Evolutionary conservation across 2,113 vertebrate genomes (phyloP).

Genomic region (Zapornia atra): DNA sequence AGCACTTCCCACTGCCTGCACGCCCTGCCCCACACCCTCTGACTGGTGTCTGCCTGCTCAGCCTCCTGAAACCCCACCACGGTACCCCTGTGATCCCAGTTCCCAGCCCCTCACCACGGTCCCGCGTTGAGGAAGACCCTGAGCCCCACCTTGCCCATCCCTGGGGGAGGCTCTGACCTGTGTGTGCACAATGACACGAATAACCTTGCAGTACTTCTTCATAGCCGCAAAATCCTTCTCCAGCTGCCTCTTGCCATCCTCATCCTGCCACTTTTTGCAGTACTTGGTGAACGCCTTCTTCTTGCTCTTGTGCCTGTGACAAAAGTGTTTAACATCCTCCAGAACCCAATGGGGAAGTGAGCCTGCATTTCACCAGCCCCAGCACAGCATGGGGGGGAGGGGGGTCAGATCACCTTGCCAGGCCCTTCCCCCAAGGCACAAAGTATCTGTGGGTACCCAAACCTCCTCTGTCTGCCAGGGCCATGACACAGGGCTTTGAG

Average conservation of each 20-base stretch:
- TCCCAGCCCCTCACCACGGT: background rate
- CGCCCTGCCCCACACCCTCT: background rate
- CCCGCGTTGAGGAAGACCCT: background rate
- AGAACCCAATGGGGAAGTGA: background rate
- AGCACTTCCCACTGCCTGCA: background rate
- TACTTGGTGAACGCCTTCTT: slow-evolving; percentile 85
- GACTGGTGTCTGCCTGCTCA: rapidly evolving
- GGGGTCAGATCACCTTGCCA: background rate
- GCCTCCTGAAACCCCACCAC: background rate
- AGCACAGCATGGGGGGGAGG: rapidly evolving
- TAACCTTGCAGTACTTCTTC: slow-evolving; percentile 85
- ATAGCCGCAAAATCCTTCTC: slow-evolving; percentile 81
- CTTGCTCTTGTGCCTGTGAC: slow-evolving; percentile 81
- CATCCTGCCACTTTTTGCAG: slow-evolving; percentile 81
- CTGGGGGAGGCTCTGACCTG: slow-evolving; percentile 72
- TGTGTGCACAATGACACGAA: slow-evolving; percentile 82
- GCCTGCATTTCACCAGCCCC: too few species aligned
- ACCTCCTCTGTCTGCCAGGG: background rate
- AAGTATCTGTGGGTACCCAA: background rate
- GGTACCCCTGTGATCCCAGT: background rate
- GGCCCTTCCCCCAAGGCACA: background rate
- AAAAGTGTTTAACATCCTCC: background rate
- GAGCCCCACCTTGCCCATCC: background rate
- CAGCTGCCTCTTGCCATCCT: slow-evolving; percentile 76
- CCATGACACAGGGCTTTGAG: background rate